phyloP scores from a whole-genome alignment of 1,140 invertebrate genomes.

The Megalopta genalis region DNA sequence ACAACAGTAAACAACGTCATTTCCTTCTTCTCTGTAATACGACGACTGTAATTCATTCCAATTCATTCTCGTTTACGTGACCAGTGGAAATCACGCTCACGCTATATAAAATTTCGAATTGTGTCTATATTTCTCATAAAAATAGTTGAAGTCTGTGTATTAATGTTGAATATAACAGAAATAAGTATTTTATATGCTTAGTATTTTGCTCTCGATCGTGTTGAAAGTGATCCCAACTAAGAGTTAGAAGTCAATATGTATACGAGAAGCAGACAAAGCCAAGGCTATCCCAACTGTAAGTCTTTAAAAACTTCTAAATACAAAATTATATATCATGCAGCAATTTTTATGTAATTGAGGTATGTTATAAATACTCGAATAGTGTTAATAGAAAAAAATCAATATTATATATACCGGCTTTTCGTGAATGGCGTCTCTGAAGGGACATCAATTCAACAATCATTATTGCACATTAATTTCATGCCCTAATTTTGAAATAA shows the following conservation, averaged over 20 bases:
- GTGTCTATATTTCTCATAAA: background rate
- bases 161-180: background rate
- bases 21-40: conserved; percentile 38
- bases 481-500: background rate
- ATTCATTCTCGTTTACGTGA: background rate
- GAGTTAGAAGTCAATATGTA: conserved; percentile 56
- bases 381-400: conserved; percentile 37
- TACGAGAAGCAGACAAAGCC: conserved; percentile 67
- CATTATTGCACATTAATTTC: background rate
- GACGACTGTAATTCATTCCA: background rate
- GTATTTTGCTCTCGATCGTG: background rate
- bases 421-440: conserved; percentile 36
- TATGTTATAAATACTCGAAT: background rate
- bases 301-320: background rate
- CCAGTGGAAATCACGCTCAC: too few relatives aligned
- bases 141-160: background rate
- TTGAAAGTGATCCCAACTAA: background rate
- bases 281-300: conserved; percentile 66
- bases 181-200: background rate
- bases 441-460: background rate
- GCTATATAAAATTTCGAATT: background rate
- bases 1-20: conserved; percentile 32
- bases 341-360: background rate
- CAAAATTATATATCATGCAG: background rate
- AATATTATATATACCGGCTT: conserved; percentile 35